These are phyloP conservation scores for Sycobia sp. DNA, from an alignment of 1,140 invertebrate genomes.

Conservation along the genomic window DNA sequence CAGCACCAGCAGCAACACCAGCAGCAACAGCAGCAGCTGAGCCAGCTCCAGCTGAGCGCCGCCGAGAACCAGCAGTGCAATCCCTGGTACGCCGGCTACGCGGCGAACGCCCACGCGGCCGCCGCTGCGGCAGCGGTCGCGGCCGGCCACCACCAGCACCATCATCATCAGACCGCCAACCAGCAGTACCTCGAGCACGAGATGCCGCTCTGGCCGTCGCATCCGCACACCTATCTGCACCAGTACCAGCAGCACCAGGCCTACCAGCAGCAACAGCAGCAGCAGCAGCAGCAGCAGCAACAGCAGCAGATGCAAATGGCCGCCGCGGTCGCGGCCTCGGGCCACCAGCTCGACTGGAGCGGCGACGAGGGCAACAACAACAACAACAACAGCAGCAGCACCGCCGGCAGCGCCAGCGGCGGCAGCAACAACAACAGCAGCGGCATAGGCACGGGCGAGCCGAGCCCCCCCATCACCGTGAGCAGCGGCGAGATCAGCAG, in stretches of 20 bases:
- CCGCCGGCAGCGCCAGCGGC: conserved; percentile 29
- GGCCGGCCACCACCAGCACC: conserved; percentile 31
- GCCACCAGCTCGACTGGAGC: conserved; percentile 46
- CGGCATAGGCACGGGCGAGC: conserved; percentile 48
- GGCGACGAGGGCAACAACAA: conserved; percentile 44
- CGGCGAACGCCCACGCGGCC: too few species aligned
- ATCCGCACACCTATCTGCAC: conserved; percentile 47
- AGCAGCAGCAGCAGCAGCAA: conserved; percentile 32
- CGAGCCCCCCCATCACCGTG: conserved; percentile 68
- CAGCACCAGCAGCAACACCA: too few species aligned
- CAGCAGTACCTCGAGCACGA: conserved; percentile 45
- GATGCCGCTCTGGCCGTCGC: conserved; percentile 26
- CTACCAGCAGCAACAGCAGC: conserved; percentile 33
- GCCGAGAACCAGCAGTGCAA: conserved; percentile 28
- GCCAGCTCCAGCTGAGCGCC: conserved; percentile 26
- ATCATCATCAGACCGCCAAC: conserved; percentile 36
- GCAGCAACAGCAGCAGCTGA: conserved; percentile 21
- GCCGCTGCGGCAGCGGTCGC: too few species aligned
- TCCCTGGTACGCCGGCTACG: conserved; percentile 23
- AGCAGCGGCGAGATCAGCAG: conserved; percentile 72
- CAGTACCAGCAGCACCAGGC: conserved; percentile 45
- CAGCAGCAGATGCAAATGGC: conserved; percentile 34
- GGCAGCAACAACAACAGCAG: not conserved
- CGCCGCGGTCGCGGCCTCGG: conserved; percentile 28
- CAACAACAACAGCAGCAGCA: conserved; percentile 5